Evolutionary conservation across 2,797 vertebrate species (phyloP), one percentile per base, ranked within the genome.

Genomic region (Acipenser oxyrinchus): DNA sequence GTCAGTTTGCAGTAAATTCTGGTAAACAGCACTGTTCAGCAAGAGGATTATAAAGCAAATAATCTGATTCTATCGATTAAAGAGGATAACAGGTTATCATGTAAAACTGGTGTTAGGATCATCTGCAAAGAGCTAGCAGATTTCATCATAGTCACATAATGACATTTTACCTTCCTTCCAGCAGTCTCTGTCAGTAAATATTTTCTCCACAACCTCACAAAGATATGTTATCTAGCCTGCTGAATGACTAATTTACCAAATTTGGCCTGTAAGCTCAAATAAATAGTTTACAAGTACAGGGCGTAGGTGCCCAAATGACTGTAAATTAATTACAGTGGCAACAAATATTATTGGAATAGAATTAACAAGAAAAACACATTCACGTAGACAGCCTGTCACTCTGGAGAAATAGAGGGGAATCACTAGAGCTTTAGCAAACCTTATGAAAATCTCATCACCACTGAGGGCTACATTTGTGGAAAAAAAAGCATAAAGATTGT

Each of bases 291-390:
- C 10, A 11, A 58, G 55, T 58, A n/a, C 12, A 58, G 55, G 11
- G 7, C 15, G 55, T 0, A 58, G 10, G 10, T 58, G 55, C 12
- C 55, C 55, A 58, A 58, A 58, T 58, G 55, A n/a, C 18, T 9
- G 55, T n/a, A 66, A 48, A 60, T 50, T 60, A 48, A 60, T 50
- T 60, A 60, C 13, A 7, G 58, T 51, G 58, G 15, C 66, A 23
- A 60, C 58, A 67, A 67, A 67, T 67, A 60, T 49, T 23, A 11
- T 51, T 15, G 10, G 57, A 49, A 60, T 9, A 59, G 13, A 58
- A 11, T 50, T 49, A 51, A 51, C 51, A 48, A 67, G 15, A 49
- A 10, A 18, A 12, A 50, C 37, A 37, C 37, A 37, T 37, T 37
- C 37, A 37, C 5, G 0, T 37, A 5, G 15, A 58, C 15, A 13